Conservation (phyloP, 1,140 invertebrate genomes). For the Hylaeus anthracinus region DNA sequence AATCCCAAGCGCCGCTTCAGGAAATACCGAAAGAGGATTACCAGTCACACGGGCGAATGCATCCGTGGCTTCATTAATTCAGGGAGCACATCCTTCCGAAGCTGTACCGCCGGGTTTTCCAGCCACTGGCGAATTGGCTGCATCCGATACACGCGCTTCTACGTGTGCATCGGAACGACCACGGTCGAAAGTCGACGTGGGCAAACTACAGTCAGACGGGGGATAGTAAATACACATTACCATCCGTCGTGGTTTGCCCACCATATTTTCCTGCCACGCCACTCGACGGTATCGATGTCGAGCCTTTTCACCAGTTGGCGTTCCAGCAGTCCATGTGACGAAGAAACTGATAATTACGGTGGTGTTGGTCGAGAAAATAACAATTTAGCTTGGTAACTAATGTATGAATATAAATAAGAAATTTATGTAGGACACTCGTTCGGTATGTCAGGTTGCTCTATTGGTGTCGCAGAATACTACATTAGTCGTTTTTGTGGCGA, state of each 20-base stretch:
- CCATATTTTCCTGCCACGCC: neutral
- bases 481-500: too few relatives aligned
- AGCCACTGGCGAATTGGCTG: neutral
- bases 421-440: too few relatives aligned
- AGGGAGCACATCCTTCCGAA: slow-evolving; percentile 46
- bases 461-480: too few relatives aligned
- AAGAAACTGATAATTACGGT: too few relatives aligned
- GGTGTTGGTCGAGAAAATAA: too few relatives aligned
- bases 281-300: neutral
- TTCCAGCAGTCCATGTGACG: neutral
- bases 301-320: neutral
- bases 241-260: neutral
- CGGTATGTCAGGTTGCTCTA: too few relatives aligned
- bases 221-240: slow-evolving; percentile 22
- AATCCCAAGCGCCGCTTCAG: slow-evolving; percentile 41
- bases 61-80: slow-evolving; percentile 63
- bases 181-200: neutral
- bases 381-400: too few relatives aligned
- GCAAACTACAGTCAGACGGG: neutral
- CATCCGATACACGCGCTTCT: neutral
- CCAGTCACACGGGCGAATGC: slow-evolving; percentile 52
- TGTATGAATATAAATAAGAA: too few relatives aligned
- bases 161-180: neutral
- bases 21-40: slow-evolving; percentile 62
- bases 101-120: slow-evolving; percentile 20